A percentile compares a stretch with the other conserved stretches of the same genome.
Evolutionary conservation across 2,888 invertebrate species (phyloP).

Genomic region (Tromatobia lineatoria): DNA sequence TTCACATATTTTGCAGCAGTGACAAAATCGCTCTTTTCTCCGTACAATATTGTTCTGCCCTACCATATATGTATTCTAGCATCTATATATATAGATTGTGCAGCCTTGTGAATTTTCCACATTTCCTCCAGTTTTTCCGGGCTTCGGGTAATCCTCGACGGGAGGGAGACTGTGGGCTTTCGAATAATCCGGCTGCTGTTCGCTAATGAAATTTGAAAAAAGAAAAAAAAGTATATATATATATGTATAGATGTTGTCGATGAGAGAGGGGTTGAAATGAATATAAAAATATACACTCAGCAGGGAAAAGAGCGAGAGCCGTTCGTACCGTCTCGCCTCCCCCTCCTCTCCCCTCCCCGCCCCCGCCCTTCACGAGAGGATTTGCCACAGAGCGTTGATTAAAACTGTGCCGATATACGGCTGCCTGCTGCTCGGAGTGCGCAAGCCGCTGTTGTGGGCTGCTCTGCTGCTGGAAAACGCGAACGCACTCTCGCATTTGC

Average conservation of each 20-base stretch:
- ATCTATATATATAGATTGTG: background rate
- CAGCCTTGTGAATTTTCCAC: constrained; percentile 60
- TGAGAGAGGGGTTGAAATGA: constrained; percentile 18
- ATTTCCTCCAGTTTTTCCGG: constrained; percentile 78
- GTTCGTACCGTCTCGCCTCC: constrained; percentile 27
- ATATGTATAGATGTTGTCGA: background rate
- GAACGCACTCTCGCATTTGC: constrained; percentile 42
- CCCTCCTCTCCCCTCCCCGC: background rate
- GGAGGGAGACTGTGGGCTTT: constrained; percentile 70
- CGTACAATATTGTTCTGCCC: constrained; percentile 41
- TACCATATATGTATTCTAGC: background rate
- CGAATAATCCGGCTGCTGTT: constrained; percentile 83
- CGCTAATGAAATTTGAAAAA: constrained; percentile 82
- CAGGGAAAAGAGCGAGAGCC: constrained; percentile 67
- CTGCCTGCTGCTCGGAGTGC: constrained; percentile 71
- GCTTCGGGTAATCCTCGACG: constrained; percentile 76
- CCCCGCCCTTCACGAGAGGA: constrained; percentile 74
- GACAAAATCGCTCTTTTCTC: background rate
- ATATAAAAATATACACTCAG: constrained; percentile 28
- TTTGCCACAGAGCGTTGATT: constrained; percentile 83
- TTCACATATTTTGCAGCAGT: too few relatives aligned
- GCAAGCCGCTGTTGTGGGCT: constrained; percentile 62
- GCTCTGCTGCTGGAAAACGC: constrained; percentile 18
- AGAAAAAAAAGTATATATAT: constrained; percentile 55
- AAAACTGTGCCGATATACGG: constrained; percentile 82